Base-by-base conservation (phyloP, 2,797 vertebrate species). In the Tarsius wallacei region DNA sequence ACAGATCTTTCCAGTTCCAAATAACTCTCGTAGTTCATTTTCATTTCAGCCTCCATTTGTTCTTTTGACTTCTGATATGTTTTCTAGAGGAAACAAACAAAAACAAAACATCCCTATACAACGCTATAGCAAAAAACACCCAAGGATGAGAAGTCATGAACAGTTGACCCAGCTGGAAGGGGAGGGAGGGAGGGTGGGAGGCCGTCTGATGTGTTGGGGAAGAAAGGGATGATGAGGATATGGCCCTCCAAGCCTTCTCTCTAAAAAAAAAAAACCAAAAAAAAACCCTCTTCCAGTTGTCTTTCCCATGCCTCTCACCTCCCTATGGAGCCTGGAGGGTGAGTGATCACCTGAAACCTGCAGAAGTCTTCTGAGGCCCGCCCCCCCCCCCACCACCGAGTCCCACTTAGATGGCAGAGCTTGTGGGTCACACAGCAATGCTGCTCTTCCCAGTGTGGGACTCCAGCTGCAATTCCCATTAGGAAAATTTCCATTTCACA, bases 1-100 rank as follows among this genome's bases (percentile, higher is more conserved):
- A 97, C n/a, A 17, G 14, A 84, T 96, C 98, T 99, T 96, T 99
- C 98, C 91, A 99, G 70, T 1, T 86, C 86, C 84, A 99, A 53
- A 96, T 98, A 98, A 3, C 94, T 86, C 0, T 93, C 74, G 15
- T 99, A 99, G 64, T 98, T 98, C 80, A 97, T 93, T 91, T 89
- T 97, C 70, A 97, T 64, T 76, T 98, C 96, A 10, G 98, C 97
- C 1, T 99, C 97, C 4, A 91, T 83, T 36, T 98, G 97, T 92
- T 98, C 98, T 91, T 89, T 96, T 36, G 95, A 93, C 93, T 98
- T 99, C 66, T 95, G 94, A 87, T 90, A 91, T 1, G 77, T 64
- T 98, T 7, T 59, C 99, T 99, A 89, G 36, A 19, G 51, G 89
- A 64, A 11, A 64, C 47, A 80, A 66, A 15, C 68, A 86, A 95